Conservation (phyloP, 2,113 vertebrate species). For the Numida meleagris region DNA sequence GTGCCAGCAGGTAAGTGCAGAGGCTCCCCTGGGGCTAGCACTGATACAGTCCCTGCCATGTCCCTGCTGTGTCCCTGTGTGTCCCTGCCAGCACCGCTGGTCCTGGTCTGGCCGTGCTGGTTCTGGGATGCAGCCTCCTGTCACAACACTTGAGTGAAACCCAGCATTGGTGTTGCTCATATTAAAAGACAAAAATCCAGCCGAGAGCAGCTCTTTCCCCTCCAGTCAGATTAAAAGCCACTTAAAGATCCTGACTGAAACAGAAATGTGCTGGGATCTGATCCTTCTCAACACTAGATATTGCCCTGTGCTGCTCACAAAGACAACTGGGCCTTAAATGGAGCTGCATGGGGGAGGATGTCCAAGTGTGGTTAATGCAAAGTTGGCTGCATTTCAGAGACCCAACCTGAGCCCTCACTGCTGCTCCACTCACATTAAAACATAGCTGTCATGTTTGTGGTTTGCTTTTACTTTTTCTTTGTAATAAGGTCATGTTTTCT, state of each 20-base stretch:
- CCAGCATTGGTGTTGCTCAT: background rate
- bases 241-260: background rate
- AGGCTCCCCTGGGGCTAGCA: background rate
- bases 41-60: rapidly evolving
- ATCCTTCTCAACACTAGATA: background rate
- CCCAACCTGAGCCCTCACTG: background rate
- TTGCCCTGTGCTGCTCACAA: background rate
- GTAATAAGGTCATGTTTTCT: background rate
- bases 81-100: background rate
- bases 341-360: background rate
- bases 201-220: background rate
- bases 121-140: background rate
- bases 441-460: background rate
- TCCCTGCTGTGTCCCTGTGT: background rate
- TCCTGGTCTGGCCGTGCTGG: background rate
- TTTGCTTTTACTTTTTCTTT: background rate
- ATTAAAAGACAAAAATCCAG: background rate
- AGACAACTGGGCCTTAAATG: background rate
- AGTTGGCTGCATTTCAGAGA: background rate
- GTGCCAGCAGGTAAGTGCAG: background rate
- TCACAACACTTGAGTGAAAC: background rate
- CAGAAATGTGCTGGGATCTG: background rate
- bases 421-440: background rate
- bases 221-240: background rate
- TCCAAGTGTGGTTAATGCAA: background rate